These are phyloP conservation scores for Metopolophium dirhodum DNA, from an alignment of 1,140 invertebrate genomes.

Conservation along the genomic window DNA sequence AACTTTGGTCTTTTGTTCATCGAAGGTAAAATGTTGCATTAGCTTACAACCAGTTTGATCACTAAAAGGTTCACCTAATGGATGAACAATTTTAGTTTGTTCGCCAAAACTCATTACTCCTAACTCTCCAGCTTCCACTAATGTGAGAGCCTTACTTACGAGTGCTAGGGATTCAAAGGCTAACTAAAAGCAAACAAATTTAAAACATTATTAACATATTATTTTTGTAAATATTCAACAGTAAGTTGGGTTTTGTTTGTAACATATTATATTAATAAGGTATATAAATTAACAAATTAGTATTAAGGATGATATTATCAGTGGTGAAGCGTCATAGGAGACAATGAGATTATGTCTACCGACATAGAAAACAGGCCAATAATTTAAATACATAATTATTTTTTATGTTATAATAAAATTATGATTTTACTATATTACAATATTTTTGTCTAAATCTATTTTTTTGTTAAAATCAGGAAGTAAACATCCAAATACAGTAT, in stretches of 20 bases:
- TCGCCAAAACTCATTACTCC: slow-evolving; percentile 94
- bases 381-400: too few species aligned
- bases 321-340: too few species aligned
- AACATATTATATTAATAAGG: background rate
- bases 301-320: too few species aligned
- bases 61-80: slow-evolving; percentile 84
- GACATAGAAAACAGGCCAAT: too few species aligned
- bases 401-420: too few species aligned
- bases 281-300: background rate
- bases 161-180: slow-evolving; percentile 94
- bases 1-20: slow-evolving; percentile 81
- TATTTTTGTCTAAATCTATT: too few species aligned
- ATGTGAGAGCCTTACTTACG: slow-evolving; percentile 87
- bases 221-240: background rate
- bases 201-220: background rate
- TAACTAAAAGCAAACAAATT: slow-evolving; percentile 66
- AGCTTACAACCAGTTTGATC: slow-evolving; percentile 79
- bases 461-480: too few species aligned
- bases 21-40: slow-evolving; percentile 79
- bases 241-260: background rate
- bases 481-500: too few species aligned
- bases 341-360: too few species aligned
- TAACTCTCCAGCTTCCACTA: slow-evolving; percentile 93
- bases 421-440: too few species aligned
- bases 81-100: slow-evolving; percentile 80